A percentile compares a stretch with the other conserved stretches of the same genome.
phyloP scores from a whole-genome alignment of 2,113 vertebrate species.

The Desmodus rotundus region DNA sequence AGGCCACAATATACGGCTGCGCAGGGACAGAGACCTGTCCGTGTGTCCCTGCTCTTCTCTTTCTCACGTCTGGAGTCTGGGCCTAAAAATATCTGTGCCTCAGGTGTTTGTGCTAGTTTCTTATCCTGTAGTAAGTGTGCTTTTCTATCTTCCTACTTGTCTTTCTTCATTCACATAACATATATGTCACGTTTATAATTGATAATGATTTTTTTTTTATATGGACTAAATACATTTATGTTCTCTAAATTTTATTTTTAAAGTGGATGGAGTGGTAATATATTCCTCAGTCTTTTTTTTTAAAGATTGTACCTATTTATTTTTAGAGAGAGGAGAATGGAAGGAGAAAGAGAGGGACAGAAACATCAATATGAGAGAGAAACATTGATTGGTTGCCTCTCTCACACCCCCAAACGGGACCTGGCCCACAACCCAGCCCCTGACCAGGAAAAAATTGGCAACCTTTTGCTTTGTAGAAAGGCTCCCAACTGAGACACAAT shows the following conservation, averaged over 20 bases:
- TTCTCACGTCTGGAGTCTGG: not conserved
- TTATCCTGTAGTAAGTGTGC: not conserved
- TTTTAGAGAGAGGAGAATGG: no score
- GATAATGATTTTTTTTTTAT: not conserved
- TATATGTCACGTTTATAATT: not conserved
- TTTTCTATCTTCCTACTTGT: not conserved
- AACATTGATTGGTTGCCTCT: not conserved
- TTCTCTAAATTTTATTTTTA: slow-evolving; percentile 19
- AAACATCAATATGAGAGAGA: not conserved
- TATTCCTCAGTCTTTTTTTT: not conserved
- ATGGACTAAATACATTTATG: not conserved
- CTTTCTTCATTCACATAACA: not conserved
- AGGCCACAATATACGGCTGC: not conserved
- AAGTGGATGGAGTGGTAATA: not conserved
- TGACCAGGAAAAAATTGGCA: no score
- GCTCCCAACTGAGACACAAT: no score
- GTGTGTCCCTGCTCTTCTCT: not conserved
- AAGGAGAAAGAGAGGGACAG: not conserved
- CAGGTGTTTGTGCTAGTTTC: not conserved
- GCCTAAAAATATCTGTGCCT: not conserved
- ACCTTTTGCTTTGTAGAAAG: no score
- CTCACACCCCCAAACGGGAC: no score
- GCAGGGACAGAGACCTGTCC: not conserved
- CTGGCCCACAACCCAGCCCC: no score
- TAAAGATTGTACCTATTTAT: no score